Conservation (phyloP, 1,140 invertebrate genomes). For the Panulirus ornatus region DNA sequence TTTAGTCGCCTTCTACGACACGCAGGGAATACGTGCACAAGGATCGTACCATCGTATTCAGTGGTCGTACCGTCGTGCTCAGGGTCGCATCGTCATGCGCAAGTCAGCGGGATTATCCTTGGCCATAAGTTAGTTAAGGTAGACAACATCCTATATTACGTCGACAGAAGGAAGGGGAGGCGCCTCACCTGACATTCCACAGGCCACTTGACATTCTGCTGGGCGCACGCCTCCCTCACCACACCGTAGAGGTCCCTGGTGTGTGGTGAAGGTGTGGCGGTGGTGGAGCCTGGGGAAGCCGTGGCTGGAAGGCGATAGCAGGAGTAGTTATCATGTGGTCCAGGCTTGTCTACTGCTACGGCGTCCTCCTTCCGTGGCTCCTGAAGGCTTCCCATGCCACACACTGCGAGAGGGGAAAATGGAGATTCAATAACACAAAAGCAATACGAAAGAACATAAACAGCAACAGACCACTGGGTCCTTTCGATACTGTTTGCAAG, state of each 20-base stretch:
- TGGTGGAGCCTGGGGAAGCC: background rate
- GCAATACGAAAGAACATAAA: too few species aligned
- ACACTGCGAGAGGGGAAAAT: conserved; percentile 1
- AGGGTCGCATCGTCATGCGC: too few species aligned
- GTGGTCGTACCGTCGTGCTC: too few species aligned
- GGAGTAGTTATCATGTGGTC: conserved; percentile 49
- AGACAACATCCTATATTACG: too few species aligned
- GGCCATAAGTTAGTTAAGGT: too few species aligned
- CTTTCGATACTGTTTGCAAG: too few species aligned
- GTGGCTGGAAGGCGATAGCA: conserved; percentile 52
- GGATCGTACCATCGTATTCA: too few species aligned
- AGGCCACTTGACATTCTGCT: conserved; percentile 74
- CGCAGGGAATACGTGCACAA: too few species aligned
- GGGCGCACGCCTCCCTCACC: conserved; percentile 69
- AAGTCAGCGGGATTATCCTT: too few species aligned
- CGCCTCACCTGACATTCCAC: conserved; percentile 73
- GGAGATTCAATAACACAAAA: background rate
- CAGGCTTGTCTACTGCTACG: conserved; percentile 40
- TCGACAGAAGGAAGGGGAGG: background rate
- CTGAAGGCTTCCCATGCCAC: conserved; percentile 55
- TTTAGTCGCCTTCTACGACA: too few species aligned
- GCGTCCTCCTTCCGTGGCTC: conserved; percentile 59
- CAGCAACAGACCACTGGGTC: too few species aligned
- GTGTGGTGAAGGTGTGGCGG: background rate
- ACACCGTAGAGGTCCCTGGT: conserved; percentile 64